Evolutionary conservation across 2,888 invertebrate species (phyloP).

Genomic region (Lithophane leautieri): DNA sequence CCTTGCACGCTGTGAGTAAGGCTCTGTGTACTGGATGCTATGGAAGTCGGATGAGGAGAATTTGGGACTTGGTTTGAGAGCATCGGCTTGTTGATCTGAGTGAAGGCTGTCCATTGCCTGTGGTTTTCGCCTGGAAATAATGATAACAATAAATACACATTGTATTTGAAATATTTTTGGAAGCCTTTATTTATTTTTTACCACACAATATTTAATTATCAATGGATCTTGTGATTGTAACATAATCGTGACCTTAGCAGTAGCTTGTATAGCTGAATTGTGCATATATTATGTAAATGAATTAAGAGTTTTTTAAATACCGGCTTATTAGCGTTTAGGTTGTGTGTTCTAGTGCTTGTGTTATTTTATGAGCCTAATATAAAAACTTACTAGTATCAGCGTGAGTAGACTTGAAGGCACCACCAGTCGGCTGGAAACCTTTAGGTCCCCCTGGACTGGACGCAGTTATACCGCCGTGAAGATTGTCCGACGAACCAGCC

Average conservation of each 20-base stretch:
- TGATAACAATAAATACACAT: background rate
- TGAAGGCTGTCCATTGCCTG: conserved; percentile 85
- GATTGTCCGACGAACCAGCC: conserved; percentile 88
- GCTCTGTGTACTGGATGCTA: conserved; percentile 78
- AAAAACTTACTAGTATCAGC: conserved; percentile 83
- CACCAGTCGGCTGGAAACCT: conserved; percentile 97
- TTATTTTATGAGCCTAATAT: too few relatives aligned
- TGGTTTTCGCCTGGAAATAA: conserved; percentile 80
- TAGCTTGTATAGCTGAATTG: background rate
- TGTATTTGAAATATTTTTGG: background rate
- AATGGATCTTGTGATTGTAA: background rate
- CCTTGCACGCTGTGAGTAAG: conserved; percentile 86
- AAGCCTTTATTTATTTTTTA: background rate
- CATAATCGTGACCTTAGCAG: background rate
- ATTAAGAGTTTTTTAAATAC: too few relatives aligned
- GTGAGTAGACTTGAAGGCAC: conserved; percentile 97
- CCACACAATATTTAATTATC: background rate
- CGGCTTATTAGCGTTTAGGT: too few relatives aligned
- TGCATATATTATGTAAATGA: too few relatives aligned
- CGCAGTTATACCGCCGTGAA: conserved; percentile 86
- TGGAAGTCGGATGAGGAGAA: conserved; percentile 76
- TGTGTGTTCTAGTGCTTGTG: too few relatives aligned
- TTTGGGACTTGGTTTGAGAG: conserved; percentile 74
- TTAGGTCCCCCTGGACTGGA: conserved; percentile 95
- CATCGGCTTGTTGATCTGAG: conserved; percentile 77